Base-by-base conservation (phyloP, 2,113 vertebrate genomes). In the Sorex fumeus region DNA sequence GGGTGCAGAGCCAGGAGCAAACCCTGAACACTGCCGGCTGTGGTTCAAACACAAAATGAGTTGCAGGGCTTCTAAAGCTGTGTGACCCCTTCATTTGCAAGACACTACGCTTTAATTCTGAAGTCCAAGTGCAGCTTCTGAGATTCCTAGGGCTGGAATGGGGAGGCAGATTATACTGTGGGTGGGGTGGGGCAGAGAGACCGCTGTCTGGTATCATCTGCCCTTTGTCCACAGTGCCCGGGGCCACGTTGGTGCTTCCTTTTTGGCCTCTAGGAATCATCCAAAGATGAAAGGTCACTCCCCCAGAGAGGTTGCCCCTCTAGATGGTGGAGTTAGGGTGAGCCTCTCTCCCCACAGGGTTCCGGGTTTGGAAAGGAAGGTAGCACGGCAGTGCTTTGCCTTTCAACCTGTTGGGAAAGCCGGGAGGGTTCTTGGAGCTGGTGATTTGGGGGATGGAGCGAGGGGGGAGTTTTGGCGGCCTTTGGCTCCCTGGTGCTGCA, bases 401-500 rank as follows among this genome's bases (percentile, higher is more conserved):
- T 87, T 50, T 94, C 89, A 53, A 7, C 76, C 53, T 21, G 47
- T 70, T 45, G 25, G 7, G 84, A 80, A 36, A 93, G 76, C 83
- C 34, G 28, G n/a, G 90, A 25, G 57, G 89, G 60, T 82, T 57
- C 78, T 72, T 0, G 3, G 8, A 71, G 78, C 50, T 3, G 83
- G 69, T 84, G 67, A 47, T 66, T 81, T 84, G 36, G 12, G 78
- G 84, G 64, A 60, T 57, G 66, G 71, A 62, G n/a, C 16, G 23
- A 3, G 62, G 57, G 57, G 57, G 6, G 57, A 60, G 57, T 60
- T 60, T 19, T 23, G 18, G 23, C n/a, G 19, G 67, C 75, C 43
- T 85, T 72, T 94, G 92, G 82, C 82, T 84, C n/a, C 74, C 69
- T 64, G 23, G 45, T 64, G 89, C 83, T 47, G 92, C 94, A 96